Evolutionary conservation across 2,888 invertebrate genomes (phyloP).

Genomic region (Cybosia mesomella): DNA sequence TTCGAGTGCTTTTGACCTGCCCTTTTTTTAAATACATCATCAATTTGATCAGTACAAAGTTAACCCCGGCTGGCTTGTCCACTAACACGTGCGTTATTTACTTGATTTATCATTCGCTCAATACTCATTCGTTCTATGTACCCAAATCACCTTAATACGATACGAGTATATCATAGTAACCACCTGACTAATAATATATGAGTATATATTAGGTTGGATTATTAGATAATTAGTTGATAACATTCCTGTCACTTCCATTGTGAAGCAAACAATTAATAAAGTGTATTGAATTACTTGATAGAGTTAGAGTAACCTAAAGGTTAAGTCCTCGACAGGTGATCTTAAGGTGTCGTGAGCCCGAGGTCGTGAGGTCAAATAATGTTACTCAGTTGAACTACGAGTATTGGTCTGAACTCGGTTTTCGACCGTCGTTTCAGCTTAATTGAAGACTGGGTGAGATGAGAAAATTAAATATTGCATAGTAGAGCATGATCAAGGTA

Average conservation of each 20-base stretch:
- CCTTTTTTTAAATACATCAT: too few relatives aligned
- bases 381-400: background rate
- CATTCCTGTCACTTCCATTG: background rate
- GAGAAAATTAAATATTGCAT: background rate
- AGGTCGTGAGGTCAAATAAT: constrained; percentile 4
- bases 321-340: background rate
- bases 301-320: background rate
- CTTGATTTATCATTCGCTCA: too few relatives aligned
- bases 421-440: background rate
- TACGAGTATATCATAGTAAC: too few relatives aligned
- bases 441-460: background rate
- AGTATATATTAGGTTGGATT: too few relatives aligned
- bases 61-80: too few relatives aligned
- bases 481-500: background rate
- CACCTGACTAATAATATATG: too few relatives aligned
- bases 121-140: too few relatives aligned
- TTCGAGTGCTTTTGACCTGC: too few relatives aligned
- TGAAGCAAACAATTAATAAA: background rate
- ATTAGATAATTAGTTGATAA: background rate
- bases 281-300: too few relatives aligned
- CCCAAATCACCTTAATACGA: too few relatives aligned
- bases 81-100: too few relatives aligned
- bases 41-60: too few relatives aligned
- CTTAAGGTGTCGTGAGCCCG: background rate
- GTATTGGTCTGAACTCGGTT: background rate